Base-by-base conservation (phyloP, 2,113 vertebrate species). In the Osmerus eperlanus region DNA sequence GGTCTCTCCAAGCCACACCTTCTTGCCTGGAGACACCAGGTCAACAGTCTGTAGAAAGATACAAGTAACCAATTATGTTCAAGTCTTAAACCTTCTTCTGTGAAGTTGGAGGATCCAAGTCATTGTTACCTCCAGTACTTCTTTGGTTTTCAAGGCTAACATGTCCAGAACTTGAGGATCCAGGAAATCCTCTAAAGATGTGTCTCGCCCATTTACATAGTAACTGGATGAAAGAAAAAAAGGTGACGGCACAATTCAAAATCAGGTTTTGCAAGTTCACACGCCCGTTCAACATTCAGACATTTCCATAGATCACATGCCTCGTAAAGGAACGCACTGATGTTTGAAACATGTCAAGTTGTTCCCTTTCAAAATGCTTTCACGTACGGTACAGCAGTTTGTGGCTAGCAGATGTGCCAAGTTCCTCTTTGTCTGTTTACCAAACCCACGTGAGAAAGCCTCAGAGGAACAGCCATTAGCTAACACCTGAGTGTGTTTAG, bases 1-100 rank as follows among this genome's bases (percentile, higher is more conserved):
- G 0, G 97, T 99, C 89, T 99, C 97, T 69, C 97, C 97, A 0
- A 99, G 86, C 97, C 96, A 99, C 3, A 99, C 90, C 29, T 89
- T 89, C 90, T 94, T 97, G 32, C 84, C 70, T 0, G 94, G 95
- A 65, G 91, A 91, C 0, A 76, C 90, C 52, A 21, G 68, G 23
- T 76, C 29, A 6, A 87, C 79, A 4, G 6, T 74, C 84, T 88
- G 69, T 15, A 4, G 18, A 3, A 19, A 19, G 64, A 65, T 2
- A 47, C n/a, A 65, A 23, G 19, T 11, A 47, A 9, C 36, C 36
- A 41, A 41, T 41, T 6, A 41, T 9, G 36, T 41, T 41, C 3
- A 41, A 41, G 36, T 41, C 36, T 9, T 41, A 4, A 4, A 41
- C 36, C 36, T 9, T 41, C 0, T 41, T 41, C 36, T 41, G 36